Evolutionary conservation across 64 coral and sea anemone species (phyloP).

Genomic region (Porites australiensis): DNA sequence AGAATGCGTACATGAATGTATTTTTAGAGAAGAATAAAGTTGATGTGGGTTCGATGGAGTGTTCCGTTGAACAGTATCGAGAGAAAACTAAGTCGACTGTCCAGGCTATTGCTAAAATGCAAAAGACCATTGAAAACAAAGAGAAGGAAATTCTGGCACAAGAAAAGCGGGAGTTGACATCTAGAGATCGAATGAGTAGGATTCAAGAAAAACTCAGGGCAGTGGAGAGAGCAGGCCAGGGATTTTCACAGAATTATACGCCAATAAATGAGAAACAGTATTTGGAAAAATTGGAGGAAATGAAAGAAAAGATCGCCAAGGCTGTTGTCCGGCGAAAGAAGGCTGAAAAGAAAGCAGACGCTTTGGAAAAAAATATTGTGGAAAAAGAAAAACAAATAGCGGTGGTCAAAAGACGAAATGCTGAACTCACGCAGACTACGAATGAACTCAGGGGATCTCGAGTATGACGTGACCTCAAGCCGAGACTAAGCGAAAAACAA

Average conservation of each 20-base stretch:
- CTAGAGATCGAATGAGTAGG: neutral
- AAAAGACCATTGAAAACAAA: neutral
- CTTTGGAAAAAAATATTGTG: constrained; percentile 11
- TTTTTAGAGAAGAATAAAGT: constrained; percentile 46
- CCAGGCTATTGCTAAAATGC: constrained; percentile 30
- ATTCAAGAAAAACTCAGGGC: constrained; percentile 26
- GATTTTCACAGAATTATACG: constrained; percentile 14
- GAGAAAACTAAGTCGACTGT: neutral
- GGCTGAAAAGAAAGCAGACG: constrained; percentile 26
- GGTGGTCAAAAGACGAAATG: neutral
- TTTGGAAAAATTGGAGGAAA: neutral
- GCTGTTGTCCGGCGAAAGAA: constrained; percentile 2
- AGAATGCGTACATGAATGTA: constrained; percentile 20
- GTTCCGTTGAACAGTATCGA: neutral
- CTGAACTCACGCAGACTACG: constrained; percentile 8
- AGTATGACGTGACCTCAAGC: neutral
- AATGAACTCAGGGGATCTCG: constrained; percentile 30
- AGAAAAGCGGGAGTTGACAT: constrained; percentile 5
- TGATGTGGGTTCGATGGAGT: constrained; percentile 20
- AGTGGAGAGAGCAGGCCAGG: neutral
- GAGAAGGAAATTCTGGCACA: constrained; percentile 13
- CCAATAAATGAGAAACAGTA: constrained; percentile 21
- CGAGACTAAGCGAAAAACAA: neutral
- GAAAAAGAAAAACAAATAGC: constrained; percentile 30
- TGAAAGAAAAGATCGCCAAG: constrained; percentile 18